Percentiles rank a stretch among this genome's conserved stretches.
These are phyloP conservation scores for Tetrax tetrax DNA, from an alignment of 2,113 vertebrate genomes.

Conservation along the genomic window DNA sequence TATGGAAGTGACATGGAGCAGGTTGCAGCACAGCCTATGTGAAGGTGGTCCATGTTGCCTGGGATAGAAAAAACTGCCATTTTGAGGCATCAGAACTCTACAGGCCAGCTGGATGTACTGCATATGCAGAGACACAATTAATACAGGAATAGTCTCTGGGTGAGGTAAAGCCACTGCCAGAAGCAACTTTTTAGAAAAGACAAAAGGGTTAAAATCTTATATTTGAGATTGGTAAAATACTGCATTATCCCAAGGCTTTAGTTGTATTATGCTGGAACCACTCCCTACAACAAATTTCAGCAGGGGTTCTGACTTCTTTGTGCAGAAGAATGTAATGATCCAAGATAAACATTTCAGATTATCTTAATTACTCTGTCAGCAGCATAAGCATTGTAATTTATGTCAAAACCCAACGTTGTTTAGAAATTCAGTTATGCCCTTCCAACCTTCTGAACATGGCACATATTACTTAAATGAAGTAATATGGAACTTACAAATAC, in stretches of 20 bases:
- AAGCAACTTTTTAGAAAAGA: background rate
- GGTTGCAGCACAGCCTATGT: background rate
- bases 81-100: background rate
- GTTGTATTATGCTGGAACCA: background rate
- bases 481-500: background rate
- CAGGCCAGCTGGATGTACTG: background rate
- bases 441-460: background rate
- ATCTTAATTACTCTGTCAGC: background rate
- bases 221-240: background rate
- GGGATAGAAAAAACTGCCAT: background rate
- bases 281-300: background rate
- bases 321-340: background rate
- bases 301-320: background rate
- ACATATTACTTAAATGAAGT: background rate
- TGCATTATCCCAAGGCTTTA: background rate
- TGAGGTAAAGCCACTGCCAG: background rate
- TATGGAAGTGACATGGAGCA: background rate
- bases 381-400: background rate
- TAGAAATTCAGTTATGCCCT: background rate
- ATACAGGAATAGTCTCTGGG: background rate
- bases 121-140: background rate
- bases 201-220: background rate
- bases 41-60: background rate
- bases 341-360: background rate
- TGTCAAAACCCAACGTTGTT: background rate